phyloP scores from a whole-genome alignment of 2,797 vertebrate genomes.

The Meriones psammophilus region DNA sequence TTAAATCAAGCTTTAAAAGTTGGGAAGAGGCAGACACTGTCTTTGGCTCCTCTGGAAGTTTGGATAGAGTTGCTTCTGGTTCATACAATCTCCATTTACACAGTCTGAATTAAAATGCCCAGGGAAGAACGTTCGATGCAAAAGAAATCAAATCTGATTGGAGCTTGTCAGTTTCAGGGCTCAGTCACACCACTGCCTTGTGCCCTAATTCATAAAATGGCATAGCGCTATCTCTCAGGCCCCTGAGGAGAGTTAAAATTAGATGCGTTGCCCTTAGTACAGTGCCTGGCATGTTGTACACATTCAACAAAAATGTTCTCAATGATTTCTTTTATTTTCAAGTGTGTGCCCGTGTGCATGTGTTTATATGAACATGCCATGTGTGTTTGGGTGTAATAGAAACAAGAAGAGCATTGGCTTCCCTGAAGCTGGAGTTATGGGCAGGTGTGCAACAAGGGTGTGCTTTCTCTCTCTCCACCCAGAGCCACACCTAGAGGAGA shows the following conservation, averaged over 20 bases:
- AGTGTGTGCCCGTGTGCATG: background rate
- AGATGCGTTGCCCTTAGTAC: background rate
- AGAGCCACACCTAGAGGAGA: background rate
- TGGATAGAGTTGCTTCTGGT: background rate
- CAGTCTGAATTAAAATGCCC: background rate
- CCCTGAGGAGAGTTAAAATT: background rate
- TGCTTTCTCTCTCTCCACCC: background rate
- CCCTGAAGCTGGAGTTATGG: background rate
- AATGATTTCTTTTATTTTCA: background rate
- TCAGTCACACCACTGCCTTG: background rate
- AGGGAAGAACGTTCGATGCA: background rate
- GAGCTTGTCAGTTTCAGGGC: background rate
- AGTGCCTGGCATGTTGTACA: background rate
- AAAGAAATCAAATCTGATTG: background rate
- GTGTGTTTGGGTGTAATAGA: background rate
- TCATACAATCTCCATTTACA: background rate
- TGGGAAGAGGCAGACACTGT: background rate
- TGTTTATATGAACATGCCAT: background rate
- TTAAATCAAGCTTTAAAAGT: background rate
- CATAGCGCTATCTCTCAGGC: too few species aligned
- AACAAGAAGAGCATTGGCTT: background rate
- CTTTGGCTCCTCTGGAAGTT: background rate
- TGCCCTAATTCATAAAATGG: background rate
- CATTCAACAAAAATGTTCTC: background rate
- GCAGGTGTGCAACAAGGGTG: background rate